These are phyloP conservation scores for Eupsilia transversa DNA, from an alignment of 2,888 invertebrate genomes.

Conservation along the genomic window DNA sequence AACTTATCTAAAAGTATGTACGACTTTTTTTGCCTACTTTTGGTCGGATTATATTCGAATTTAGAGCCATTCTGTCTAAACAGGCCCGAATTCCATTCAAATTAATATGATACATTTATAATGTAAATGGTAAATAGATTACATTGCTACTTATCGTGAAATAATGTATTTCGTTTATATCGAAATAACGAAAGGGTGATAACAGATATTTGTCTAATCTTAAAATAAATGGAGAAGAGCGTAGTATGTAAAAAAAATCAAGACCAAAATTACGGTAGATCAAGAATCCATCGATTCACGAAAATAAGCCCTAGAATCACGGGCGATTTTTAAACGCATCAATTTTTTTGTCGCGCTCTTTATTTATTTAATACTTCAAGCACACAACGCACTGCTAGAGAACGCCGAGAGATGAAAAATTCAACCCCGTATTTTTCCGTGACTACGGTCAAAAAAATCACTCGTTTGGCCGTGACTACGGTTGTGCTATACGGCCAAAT, in stretches of 20 bases:
- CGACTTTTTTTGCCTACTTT: not conserved
- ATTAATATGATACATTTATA: not conserved
- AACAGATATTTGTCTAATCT: too few relatives aligned
- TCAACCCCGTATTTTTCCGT: not conserved
- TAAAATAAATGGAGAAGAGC: too few relatives aligned
- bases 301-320: not conserved
- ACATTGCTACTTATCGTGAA: too few relatives aligned
- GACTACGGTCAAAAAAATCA: not conserved
- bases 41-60: not conserved
- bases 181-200: too few relatives aligned
- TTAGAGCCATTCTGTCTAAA: not conserved
- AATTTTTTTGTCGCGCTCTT: not conserved
- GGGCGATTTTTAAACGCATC: not conserved
- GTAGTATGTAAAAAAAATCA: not conserved
- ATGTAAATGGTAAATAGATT: too few relatives aligned
- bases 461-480: too few relatives aligned
- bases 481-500: not conserved
- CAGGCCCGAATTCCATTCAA: not conserved
- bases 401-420: not conserved
- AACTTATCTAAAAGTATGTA: not conserved
- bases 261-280: not conserved
- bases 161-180: too few relatives aligned
- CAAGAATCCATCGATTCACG: not conserved
- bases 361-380: too few relatives aligned
- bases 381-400: not conserved